Base-by-base conservation (phyloP, 2,888 invertebrate genomes). In the Patella caerulea region DNA sequence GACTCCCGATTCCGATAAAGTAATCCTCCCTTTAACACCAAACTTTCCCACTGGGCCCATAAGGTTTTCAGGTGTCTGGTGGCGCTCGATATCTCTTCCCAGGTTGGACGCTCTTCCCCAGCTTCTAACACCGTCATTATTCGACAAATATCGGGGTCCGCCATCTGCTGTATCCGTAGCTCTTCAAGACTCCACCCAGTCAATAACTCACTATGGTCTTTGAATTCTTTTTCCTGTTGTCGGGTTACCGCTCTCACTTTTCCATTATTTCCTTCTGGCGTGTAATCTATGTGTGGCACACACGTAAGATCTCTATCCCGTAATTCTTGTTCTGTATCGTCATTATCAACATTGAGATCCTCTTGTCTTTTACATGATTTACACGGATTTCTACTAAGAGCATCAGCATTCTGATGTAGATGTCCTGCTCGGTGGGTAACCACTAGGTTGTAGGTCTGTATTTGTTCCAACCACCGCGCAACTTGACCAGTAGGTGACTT, bases 21-120 rank as follows among this genome's bases (percentile, higher is more conserved):
- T 15, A 84, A 19, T 11, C 76, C 81, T 2, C 65, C 77, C 12
- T 53, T 71, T 12, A 83, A 71, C 17, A 55, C 74, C 19, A 85
- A 55, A n/a, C 83, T 74, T 45, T 81, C 80, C 82, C 83, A 83
- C 34, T 83, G 81, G 14, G 78, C 11, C 83, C 81, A 82, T 7
- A 84, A 71, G 3, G 76, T 76, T 54, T 82, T 83, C 2, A 82
- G 29, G 19, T 55, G 54, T 15, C 69, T 65, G 0, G 72, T 19
- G 11, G 55, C 74, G 0, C 52, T 15, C 15, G 80, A 78, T 19
- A 81, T 24, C 1, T 79, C 59, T 15, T 71, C 29, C 78, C 79
- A 83, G 0, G 19, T 52, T 69, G 79, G 81, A 53, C 77, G 45
- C 3, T 45, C 45, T 9, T 45, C 9, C 0, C 45, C 45, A 45